These are phyloP conservation scores for Pelvicachromis taeniatus DNA, from an alignment of 2,113 vertebrate species.

Conservation along the genomic window DNA sequence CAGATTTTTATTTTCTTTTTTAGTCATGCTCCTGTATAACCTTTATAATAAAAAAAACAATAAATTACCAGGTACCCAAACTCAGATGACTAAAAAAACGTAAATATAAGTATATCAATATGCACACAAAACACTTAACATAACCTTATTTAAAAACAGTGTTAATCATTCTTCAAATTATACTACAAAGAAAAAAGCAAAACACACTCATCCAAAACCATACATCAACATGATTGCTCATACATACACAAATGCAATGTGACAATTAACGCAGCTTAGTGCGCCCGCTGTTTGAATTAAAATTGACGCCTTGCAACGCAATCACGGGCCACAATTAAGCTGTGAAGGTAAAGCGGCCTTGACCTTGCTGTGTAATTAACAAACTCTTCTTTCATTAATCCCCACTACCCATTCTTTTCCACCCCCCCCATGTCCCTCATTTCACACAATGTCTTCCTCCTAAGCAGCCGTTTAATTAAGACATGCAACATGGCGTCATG, in stretches of 20 bases:
- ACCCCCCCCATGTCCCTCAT: background rate
- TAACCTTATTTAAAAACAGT: background rate
- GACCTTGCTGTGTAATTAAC: slow-evolving; percentile 75
- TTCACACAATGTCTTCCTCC: background rate
- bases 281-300: background rate
- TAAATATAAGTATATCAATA: background rate
- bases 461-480: slow-evolving; percentile 68
- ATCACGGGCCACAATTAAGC: slow-evolving; percentile 65
- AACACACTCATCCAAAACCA: background rate
- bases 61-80: background rate
- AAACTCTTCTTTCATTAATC: slow-evolving; percentile 63
- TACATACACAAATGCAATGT: background rate
- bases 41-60: background rate
- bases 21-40: background rate
- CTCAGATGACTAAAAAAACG: background rate
- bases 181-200: background rate
- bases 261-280: background rate
- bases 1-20: background rate
- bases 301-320: slow-evolving; percentile 49
- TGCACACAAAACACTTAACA: background rate
- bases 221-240: background rate
- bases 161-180: background rate
- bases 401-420: background rate
- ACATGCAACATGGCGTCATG: slow-evolving; percentile 44
- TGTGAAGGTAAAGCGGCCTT: slow-evolving; percentile 62